Evolutionary conservation across 2,797 vertebrate species (phyloP).

Genomic region (Parambassis ranga): DNA sequence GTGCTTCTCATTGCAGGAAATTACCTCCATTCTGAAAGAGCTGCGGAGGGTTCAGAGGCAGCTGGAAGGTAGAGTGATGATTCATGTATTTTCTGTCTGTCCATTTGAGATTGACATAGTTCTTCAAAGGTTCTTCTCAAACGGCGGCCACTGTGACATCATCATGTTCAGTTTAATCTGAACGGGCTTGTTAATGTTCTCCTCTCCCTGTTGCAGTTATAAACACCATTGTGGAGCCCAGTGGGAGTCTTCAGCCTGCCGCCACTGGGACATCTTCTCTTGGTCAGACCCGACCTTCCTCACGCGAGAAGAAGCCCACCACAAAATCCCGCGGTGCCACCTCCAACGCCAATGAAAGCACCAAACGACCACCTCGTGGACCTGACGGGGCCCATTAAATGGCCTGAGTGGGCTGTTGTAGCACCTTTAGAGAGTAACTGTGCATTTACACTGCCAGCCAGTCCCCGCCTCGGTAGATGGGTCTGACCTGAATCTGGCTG

Average conservation of each 20-base stretch:
- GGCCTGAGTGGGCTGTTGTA: slow-evolving; percentile 76
- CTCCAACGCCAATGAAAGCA: slow-evolving; percentile 70
- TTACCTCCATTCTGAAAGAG: slow-evolving; percentile 92
- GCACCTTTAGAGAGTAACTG: slow-evolving; percentile 38
- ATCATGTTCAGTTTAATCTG: not conserved
- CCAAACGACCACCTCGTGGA: slow-evolving; percentile 82
- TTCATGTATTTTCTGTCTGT: too few relatives aligned
- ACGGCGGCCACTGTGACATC: too few relatives aligned
- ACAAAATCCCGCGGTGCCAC: slow-evolving; percentile 22
- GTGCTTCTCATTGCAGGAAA: slow-evolving; percentile 81
- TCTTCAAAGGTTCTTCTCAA: too few relatives aligned
- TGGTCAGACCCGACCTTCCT: slow-evolving; percentile 69
- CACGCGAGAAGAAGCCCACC: slow-evolving; percentile 56
- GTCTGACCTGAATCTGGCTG: not conserved
- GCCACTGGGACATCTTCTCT: slow-evolving; percentile 42
- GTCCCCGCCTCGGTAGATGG: not conserved
- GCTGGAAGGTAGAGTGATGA: slow-evolving; percentile 97
- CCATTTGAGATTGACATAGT: too few relatives aligned
- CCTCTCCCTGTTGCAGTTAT: slow-evolving; percentile 83
- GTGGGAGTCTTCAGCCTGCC: slow-evolving; percentile 80
- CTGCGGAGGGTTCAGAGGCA: slow-evolving; percentile 92
- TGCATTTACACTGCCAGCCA: slow-evolving; percentile 10
- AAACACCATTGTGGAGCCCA: slow-evolving; percentile 91
- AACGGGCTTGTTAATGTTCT: not conserved
- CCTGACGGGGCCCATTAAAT: slow-evolving; percentile 78